Conservation (phyloP, 2,888 invertebrate species). For the Gymnoscelis rufifasciata region DNA sequence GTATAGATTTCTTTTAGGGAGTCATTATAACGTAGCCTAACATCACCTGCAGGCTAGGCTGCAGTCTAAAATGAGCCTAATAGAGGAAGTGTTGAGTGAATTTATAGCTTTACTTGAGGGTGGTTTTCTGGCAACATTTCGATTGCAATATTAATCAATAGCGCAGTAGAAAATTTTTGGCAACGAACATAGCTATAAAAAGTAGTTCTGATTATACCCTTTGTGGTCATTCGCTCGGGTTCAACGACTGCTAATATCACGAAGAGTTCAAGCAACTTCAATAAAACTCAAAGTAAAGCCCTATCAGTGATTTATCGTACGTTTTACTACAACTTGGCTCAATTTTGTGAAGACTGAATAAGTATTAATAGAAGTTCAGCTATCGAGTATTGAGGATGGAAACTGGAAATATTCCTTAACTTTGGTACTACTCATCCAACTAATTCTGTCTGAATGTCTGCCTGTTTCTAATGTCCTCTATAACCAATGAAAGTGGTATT, state of each 20-base stretch:
- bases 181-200: constrained; percentile 14
- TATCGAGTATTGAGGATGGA: not conserved
- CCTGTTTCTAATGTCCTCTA: too few relatives aligned
- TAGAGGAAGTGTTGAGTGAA: too few relatives aligned
- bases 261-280: constrained; percentile 19
- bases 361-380: constrained; percentile 3
- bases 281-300: constrained; percentile 21
- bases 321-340: constrained; percentile 13
- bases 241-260: constrained; percentile 20
- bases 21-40: too few relatives aligned
- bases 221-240: constrained; percentile 11
- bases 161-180: constrained; percentile 22
- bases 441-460: too few relatives aligned
- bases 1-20: too few relatives aligned
- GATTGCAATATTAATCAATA: constrained; percentile 16
- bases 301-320: constrained; percentile 24
- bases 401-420: too few relatives aligned
- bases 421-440: too few relatives aligned
- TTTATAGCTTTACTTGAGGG: not conserved
- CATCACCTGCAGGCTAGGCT: too few relatives aligned
- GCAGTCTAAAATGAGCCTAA: too few relatives aligned
- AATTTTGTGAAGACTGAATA: constrained; percentile 10
- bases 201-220: constrained; percentile 4
- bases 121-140: too few relatives aligned
- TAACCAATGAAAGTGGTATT: too few relatives aligned